phyloP scores from a whole-genome alignment of 2,113 vertebrate genomes.

The Heteronetta atricapilla region DNA sequence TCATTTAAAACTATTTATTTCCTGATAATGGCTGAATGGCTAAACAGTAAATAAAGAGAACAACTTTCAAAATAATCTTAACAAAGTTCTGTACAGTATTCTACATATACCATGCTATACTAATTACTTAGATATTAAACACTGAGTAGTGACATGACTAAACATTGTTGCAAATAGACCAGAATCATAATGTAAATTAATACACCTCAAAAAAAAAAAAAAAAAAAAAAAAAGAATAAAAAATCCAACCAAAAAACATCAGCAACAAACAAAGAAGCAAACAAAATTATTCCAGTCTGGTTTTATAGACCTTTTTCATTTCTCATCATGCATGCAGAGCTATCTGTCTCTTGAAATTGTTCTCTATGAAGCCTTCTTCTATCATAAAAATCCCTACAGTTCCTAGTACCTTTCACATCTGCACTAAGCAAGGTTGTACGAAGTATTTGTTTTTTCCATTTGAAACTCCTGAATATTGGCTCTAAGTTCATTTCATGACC shows the following conservation, averaged over 20 bases:
- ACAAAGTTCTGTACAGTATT: background rate
- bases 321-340: background rate
- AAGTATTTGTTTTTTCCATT: background rate
- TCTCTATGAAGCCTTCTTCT: background rate
- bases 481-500: background rate
- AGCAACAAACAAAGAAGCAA: background rate
- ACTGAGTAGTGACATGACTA: background rate
- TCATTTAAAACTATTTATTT: background rate
- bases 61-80: background rate
- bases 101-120: rapidly evolving
- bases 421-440: background rate
- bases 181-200: background rate
- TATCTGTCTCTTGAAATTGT: background rate
- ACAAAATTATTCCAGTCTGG: background rate
- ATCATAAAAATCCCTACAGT: background rate
- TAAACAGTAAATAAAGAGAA: background rate
- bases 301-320: background rate
- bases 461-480: background rate
- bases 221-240: background rate
- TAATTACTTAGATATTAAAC: background rate
- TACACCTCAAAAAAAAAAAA: background rate
- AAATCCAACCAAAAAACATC: no score
- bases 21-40: background rate
- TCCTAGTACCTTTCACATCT: background rate
- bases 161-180: background rate